These are phyloP conservation scores for Ochropacha duplaris DNA, from an alignment of 2,888 invertebrate species.

Conservation along the genomic window DNA sequence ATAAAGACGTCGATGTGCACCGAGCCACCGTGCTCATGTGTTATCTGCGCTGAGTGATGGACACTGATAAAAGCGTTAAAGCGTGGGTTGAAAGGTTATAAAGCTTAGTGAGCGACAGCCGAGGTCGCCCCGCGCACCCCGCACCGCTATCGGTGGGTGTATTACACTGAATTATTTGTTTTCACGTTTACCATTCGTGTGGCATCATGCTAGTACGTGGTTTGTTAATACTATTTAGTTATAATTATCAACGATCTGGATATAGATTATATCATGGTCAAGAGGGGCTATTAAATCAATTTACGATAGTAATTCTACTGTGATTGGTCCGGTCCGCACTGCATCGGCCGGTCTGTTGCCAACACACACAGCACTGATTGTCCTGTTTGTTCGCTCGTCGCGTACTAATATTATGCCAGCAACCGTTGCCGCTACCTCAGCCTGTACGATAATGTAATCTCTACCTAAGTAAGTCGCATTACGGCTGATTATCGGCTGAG, in stretches of 20 bases:
- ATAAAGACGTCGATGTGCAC: background rate
- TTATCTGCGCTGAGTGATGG: background rate
- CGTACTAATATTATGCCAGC: slow-evolving; percentile 10
- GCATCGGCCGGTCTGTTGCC: slow-evolving; percentile 7
- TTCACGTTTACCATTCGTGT: background rate
- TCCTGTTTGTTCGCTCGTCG: slow-evolving; percentile 4
- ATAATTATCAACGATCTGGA: background rate
- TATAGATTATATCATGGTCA: background rate
- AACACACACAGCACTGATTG: slow-evolving; percentile 17
- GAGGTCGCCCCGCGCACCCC: background rate
- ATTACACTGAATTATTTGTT: background rate
- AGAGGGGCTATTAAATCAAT: background rate
- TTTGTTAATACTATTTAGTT: background rate
- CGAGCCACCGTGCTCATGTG: background rate
- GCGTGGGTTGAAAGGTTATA: background rate
- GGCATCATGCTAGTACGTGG: background rate
- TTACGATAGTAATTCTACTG: background rate
- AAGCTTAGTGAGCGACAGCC: background rate
- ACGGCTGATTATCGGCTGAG: slow-evolving; percentile 1
- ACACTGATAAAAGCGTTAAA: background rate
- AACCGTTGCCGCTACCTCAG: slow-evolving; percentile 11
- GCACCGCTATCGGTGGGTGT: background rate
- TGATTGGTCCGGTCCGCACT: background rate
- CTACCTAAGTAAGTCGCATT: background rate
- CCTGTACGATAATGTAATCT: slow-evolving; percentile 1